A percentile compares a stretch with the other conserved stretches of the same genome.
These are phyloP conservation scores for Megathymus violae DNA, from an alignment of 1,140 invertebrate species.

Conservation along the genomic window DNA sequence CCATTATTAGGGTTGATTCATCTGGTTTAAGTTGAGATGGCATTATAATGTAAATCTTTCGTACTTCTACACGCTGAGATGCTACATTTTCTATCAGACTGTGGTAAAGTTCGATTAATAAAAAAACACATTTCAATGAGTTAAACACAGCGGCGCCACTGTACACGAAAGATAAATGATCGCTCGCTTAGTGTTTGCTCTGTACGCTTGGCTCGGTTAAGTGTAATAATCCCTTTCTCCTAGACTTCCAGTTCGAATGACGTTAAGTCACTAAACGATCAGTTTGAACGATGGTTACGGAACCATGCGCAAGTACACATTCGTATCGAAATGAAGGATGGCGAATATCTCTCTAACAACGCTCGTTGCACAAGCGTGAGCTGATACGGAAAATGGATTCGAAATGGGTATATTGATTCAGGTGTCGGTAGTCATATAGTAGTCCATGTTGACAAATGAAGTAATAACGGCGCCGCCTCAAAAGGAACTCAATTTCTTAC, in stretches of 20 bases:
- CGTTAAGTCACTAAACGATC: slow-evolving; percentile 21
- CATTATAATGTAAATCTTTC: no score
- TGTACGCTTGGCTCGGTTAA: no score
- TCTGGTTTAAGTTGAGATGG: no score
- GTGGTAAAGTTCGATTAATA: no score
- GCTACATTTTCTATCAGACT: no score
- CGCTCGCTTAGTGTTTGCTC: no score
- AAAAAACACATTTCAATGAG: no score
- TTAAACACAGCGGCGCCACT: no score
- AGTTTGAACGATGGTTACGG: slow-evolving; percentile 25
- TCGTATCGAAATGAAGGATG: slow-evolving; percentile 20
- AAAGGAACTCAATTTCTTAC: neutral
- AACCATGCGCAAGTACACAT: slow-evolving; percentile 8
- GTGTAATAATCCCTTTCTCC: slow-evolving; percentile 13
- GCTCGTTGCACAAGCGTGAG: slow-evolving; percentile 18
- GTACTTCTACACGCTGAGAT: no score
- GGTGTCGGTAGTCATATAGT: slow-evolving; percentile 23
- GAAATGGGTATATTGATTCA: slow-evolving; percentile 38
- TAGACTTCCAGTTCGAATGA: neutral
- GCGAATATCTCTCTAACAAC: slow-evolving; percentile 20
- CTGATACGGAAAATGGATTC: slow-evolving; percentile 23
- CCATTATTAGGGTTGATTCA: no score
- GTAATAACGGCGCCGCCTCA: slow-evolving; percentile 30
- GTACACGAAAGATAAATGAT: no score
- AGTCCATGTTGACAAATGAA: slow-evolving; percentile 40